phyloP scores from a whole-genome alignment of 2,113 vertebrate species.

The Rhineura floridana region DNA sequence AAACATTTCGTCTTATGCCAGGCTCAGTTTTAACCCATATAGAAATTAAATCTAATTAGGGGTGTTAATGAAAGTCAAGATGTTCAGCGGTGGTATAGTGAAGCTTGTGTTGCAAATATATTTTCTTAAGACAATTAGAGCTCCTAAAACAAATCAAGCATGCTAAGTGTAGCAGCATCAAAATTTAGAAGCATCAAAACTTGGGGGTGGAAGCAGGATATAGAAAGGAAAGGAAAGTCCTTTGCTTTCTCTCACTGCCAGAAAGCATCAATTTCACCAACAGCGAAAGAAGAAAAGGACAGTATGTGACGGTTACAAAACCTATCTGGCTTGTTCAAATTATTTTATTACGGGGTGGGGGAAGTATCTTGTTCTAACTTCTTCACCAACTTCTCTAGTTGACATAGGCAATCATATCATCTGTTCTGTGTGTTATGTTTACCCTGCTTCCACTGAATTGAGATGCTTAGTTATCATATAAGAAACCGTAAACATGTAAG shows the following conservation, averaged over 20 bases:
- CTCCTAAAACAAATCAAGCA: conserved; percentile 59
- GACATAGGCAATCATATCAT: conserved; percentile 36
- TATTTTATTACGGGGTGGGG: conserved; percentile 36
- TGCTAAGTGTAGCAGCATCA: conserved; percentile 60
- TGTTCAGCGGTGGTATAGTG: conserved; percentile 66
- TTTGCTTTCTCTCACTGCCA: conserved; percentile 55
- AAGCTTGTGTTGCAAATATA: conserved; percentile 72
- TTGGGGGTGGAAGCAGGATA: conserved; percentile 58
- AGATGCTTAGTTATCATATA: conserved; percentile 29
- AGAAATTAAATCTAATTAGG: conserved; percentile 69
- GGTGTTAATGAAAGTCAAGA: conserved; percentile 67
- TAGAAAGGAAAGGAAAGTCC: conserved; percentile 46
- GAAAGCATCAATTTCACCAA: conserved; percentile 63
- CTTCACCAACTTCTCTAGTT: conserved; percentile 45
- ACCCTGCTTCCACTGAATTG: conserved; percentile 49
- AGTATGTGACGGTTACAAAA: conserved; percentile 56
- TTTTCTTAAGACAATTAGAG: conserved; percentile 66
- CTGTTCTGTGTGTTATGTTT: conserved; percentile 54
- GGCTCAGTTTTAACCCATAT: conserved; percentile 73
- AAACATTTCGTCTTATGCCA: conserved; percentile 76
- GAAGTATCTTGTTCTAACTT: conserved; percentile 58
- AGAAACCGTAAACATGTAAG: conserved; percentile 48
- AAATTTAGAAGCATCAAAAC: conserved; percentile 42
- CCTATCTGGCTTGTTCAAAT: conserved; percentile 61
- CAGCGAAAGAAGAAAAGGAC: conserved; percentile 27